Evolutionary conservation across 2,797 vertebrate genomes (phyloP), one percentile per base, ranked within the genome.

Genomic region (Artibeus lituratus): DNA sequence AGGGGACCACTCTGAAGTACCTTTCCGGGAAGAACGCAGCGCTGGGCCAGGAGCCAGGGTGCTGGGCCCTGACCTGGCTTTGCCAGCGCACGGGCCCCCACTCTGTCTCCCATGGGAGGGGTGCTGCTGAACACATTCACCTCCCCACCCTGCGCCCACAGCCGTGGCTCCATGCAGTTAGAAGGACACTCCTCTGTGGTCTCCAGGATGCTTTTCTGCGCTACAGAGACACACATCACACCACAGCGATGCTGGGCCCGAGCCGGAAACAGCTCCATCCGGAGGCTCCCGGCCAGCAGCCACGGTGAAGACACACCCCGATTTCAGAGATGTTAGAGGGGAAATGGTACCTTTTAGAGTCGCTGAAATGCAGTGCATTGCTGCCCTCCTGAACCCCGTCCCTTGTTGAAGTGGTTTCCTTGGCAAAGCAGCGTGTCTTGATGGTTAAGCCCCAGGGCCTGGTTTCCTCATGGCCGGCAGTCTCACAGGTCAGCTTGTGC

Each of bases 171-270:
- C 85, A 47, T 51, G 72, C 80, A 72, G 67, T 73, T 24, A 44
- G 57, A 83, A 94, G 94, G 96, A 94, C 47, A 73, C 84, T 73
- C 69, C 15, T 65, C 87, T 51, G 65, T 95, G 96, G 92, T 95
- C 84, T 91, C 72, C 5, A 11, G 78, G 62, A 15, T 32, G 69
- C 74, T 47, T 90, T 81, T 82, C 80, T 6, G 91, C 93, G 85
- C 94, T 94, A 70, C 93, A 96, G 94, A 91, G 83, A 93, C 72
- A 59, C 67, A 18, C 3, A 2, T 53, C 21, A n/a, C 67, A 62
- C 67, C 21, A 37, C 59, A 51, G 55, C 29, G 12, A 49, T 2
- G 10, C 55, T 65, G 53, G 37, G 89, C 67, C 42, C 19, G 51
- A 29, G 53, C 35, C 3, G 81, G 59, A 94, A 35, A 0, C 76